Evolutionary conservation across 2,888 invertebrate species (phyloP).

Genomic region (Ashinkailepas kermadecensis): DNA sequence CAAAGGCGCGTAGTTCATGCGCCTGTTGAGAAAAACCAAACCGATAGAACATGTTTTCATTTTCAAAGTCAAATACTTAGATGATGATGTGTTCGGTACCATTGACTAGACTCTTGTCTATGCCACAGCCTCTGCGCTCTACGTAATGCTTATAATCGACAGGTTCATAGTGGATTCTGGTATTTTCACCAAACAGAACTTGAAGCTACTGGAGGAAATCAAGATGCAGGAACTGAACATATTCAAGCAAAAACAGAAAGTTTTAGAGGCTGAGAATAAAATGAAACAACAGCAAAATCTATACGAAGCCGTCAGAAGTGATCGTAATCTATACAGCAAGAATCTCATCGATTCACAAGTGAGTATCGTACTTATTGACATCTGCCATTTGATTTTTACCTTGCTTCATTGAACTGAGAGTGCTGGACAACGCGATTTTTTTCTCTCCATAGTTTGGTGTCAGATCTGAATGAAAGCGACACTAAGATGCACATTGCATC

Average conservation of each 20-base stretch:
- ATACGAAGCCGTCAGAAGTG: conserved; percentile 67
- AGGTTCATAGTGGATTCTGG: conserved; percentile 54
- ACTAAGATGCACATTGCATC: too few relatives aligned
- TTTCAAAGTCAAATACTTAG: too few relatives aligned
- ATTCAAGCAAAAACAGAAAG: conserved; percentile 60
- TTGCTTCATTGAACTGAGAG: too few relatives aligned
- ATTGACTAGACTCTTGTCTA: too few relatives aligned
- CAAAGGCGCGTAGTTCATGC: too few relatives aligned
- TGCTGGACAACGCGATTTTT: too few relatives aligned
- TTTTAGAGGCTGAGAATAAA: conserved; percentile 55
- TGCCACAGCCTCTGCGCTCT: too few relatives aligned
- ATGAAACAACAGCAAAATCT: conserved; percentile 59
- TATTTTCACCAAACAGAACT: conserved; percentile 51
- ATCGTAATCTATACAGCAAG: conserved; percentile 67
- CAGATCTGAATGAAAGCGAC: too few relatives aligned
- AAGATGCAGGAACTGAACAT: conserved; percentile 54
- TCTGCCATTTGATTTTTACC: too few relatives aligned
- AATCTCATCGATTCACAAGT: conserved; percentile 56
- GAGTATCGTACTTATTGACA: background rate
- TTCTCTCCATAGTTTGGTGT: background rate
- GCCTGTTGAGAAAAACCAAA: too few relatives aligned
- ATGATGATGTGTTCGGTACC: too few relatives aligned
- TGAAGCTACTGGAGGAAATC: conserved; percentile 49
- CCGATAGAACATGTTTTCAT: too few relatives aligned
- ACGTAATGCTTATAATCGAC: conserved; percentile 37